A percentile compares a stretch with the other conserved stretches of the same genome.
phyloP scores from a whole-genome alignment of 2,888 invertebrate genomes.

The Rhopalosiphum nymphaeae region DNA sequence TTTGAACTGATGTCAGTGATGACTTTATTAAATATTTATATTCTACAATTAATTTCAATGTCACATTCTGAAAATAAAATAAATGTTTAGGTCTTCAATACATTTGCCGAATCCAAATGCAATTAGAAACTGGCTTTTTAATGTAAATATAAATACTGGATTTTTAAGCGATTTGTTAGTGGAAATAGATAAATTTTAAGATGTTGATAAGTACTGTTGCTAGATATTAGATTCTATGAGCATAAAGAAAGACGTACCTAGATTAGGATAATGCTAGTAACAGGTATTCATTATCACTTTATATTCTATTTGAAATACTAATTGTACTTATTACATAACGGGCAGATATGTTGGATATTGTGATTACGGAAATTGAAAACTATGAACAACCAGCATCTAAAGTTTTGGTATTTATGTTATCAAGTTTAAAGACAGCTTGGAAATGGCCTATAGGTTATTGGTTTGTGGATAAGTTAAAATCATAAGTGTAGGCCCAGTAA shows the following conservation, averaged over 20 bases:
- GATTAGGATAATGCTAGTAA: neutral
- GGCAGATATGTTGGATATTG: conserved; percentile 20
- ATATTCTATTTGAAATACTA: neutral
- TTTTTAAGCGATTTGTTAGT: conserved; percentile 21
- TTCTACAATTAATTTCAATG: neutral
- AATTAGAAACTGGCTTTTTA: conserved; percentile 3
- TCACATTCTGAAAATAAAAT: neutral
- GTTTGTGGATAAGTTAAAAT: conserved; percentile 25
- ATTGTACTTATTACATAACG: neutral
- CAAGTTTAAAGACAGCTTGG: conserved; percentile 4
- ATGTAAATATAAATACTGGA: conserved; percentile 5
- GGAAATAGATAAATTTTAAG: neutral
- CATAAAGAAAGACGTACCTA: conserved; percentile 1
- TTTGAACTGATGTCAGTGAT: neutral
- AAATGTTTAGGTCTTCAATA: neutral
- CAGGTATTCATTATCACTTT: neutral
- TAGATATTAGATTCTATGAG: conserved; percentile 4
- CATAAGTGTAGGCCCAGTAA: neutral
- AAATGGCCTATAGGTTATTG: conserved; percentile 41
- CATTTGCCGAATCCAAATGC: too few species aligned
- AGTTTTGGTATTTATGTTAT: conserved; percentile 28
- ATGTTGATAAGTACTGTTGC: neutral
- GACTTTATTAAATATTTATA: neutral
- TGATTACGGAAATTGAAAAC: conserved; percentile 17
- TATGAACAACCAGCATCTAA: conserved; percentile 13